These are phyloP conservation scores for Hymenopus coronatus DNA, from an alignment of 2,888 invertebrate genomes.

Conservation along the genomic window DNA sequence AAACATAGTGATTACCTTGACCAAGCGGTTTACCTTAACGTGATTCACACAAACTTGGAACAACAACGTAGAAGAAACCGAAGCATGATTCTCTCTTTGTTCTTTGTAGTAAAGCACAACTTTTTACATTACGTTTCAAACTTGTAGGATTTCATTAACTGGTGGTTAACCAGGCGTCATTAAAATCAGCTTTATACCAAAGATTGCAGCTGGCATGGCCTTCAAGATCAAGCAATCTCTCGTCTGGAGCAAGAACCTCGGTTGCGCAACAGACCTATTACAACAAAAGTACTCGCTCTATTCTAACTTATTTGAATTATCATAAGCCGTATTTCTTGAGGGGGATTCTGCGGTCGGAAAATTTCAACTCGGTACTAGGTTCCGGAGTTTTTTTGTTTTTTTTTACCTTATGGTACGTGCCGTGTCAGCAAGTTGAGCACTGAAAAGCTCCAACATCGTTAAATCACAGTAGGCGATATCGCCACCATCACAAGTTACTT, in stretches of 20 bases:
- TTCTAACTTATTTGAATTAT: neutral
- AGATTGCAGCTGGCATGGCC: neutral
- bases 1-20: neutral
- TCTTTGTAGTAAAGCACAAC: too few species aligned
- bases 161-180: neutral
- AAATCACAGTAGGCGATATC: neutral
- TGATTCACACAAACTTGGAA: neutral
- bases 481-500: neutral
- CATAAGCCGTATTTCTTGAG: neutral
- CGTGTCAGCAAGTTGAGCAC: neutral
- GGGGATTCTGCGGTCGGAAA: neutral
- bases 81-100: neutral
- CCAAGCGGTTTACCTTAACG: neutral
- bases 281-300: neutral
- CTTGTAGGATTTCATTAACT: neutral
- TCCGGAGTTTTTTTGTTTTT: neutral
- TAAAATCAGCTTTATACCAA: neutral
- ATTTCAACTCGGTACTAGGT: neutral
- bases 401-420: neutral
- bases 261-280: neutral
- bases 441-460: neutral
- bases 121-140: too few species aligned
- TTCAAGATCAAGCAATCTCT: neutral
- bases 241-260: neutral
- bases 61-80: neutral